Conservation (phyloP, 1,140 invertebrate species). For the Conus betulinus region DNA sequence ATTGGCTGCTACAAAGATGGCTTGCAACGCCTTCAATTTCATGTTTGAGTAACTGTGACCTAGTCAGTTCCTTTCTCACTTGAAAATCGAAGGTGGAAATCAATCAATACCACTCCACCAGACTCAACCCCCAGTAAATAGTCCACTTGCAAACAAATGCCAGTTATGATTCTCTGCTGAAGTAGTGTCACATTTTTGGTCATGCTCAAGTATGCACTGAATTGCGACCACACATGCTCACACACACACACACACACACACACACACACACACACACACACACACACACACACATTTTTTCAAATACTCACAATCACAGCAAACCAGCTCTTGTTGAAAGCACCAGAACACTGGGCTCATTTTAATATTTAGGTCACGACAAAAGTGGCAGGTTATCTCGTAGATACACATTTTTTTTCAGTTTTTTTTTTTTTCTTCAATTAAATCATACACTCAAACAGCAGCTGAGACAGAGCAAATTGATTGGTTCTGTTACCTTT, state of each 20-base stretch:
- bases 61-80: too few relatives aligned
- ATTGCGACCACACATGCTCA: too few relatives aligned
- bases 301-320: neutral
- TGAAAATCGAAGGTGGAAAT: too few relatives aligned
- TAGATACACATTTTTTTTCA: constrained; percentile 5
- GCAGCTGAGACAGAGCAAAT: constrained; percentile 32
- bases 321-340: neutral
- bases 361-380: constrained; percentile 36
- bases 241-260: neutral
- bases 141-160: too few relatives aligned
- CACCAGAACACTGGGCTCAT: constrained; percentile 38
- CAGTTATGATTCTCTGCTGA: too few relatives aligned
- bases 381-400: constrained; percentile 34
- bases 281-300: neutral
- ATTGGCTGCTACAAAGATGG: too few relatives aligned
- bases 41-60: too few relatives aligned
- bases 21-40: too few relatives aligned
- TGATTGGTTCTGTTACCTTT: neutral
- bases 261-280: neutral
- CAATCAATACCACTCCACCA: too few relatives aligned
- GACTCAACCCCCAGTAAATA: too few relatives aligned
- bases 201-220: too few relatives aligned
- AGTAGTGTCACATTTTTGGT: too few relatives aligned
- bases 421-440: neutral
- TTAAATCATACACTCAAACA: constrained; percentile 26